Evolutionary conservation across 2,113 vertebrate genomes (phyloP).

Genomic region (Gnathonemus longibarbis): DNA sequence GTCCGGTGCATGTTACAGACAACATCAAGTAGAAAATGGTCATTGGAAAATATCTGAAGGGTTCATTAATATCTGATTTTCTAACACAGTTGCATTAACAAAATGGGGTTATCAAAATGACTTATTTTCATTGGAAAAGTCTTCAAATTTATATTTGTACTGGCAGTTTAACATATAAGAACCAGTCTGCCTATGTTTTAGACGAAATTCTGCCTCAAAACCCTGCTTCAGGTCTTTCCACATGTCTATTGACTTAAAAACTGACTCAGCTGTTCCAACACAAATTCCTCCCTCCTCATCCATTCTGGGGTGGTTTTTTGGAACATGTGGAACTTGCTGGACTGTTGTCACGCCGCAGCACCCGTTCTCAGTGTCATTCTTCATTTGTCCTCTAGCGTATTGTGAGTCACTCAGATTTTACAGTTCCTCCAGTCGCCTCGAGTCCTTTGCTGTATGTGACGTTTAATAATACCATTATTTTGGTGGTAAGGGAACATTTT

Average conservation of each 20-base stretch:
- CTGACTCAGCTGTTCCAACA: neutral
- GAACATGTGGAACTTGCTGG: neutral
- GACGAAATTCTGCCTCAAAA: neutral
- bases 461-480: neutral
- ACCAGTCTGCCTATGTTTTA: neutral
- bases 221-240: neutral
- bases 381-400: neutral
- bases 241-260: neutral
- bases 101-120: neutral
- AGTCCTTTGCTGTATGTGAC: neutral
- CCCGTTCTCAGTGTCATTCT: neutral
- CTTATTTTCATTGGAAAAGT: neutral
- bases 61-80: neutral
- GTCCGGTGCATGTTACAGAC: neutral
- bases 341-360: neutral
- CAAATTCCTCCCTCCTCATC: neutral
- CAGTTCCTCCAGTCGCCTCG: neutral
- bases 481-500: neutral
- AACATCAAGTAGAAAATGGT: neutral
- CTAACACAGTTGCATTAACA: neutral
- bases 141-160: neutral
- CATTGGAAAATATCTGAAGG: neutral
- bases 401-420: neutral
- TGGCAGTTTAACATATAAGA: neutral
- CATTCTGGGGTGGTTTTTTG: neutral